Base-by-base conservation (phyloP, 2,797 vertebrate genomes). In the Florisuga fusca region DNA sequence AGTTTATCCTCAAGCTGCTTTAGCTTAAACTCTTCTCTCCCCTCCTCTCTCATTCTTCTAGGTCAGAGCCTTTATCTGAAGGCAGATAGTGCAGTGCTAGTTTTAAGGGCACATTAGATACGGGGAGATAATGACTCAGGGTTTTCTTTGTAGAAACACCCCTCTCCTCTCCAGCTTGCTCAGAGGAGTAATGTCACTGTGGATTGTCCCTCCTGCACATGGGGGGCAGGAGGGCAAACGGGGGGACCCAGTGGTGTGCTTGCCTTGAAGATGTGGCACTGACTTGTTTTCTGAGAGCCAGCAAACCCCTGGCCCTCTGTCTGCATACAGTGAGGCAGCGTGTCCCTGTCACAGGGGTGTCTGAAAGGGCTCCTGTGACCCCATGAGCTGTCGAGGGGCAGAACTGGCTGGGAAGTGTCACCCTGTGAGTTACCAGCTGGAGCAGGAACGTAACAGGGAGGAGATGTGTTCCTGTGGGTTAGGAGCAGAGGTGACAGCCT, bases 1-100 rank as follows among this genome's bases (percentile, higher is more conserved):
- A 69, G 17, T 91, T 89, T 88, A 79, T 96, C 91, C 92, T 90
- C 88, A 27, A 92, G 90, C 95, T 90, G 92, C 92, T 96, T 92
- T 50, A 89, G 88, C 80, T 91, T 87, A 54, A 86, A 81, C 71
- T 91, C 80, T 50, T 46, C 46, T 46, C 20, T 84, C 64, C 88
- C n/a, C 64, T 86, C 34, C 66, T 57, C 29, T 45, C 78, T 89
- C 5, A 0, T 55, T 72, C 84, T 93, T 94, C 88, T 93, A 93
- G 94, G 88, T 93, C 93, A 93, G 83, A 87, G 80, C 74, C 69
- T 84, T 89, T 75, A 82, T 89, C 81, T 1, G 9, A 75, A 16
- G 0, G 1, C 23, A 7, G 72, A 71, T 93, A 3, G 67, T 31
- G 16, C 53, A 12, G 80, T 55, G 2, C 43, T 20, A 3, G 21